A percentile compares a stretch with the other conserved stretches of the same genome.
Evolutionary conservation across 2,888 invertebrate genomes (phyloP).

Genomic region (Stictocephala bisonia): DNA sequence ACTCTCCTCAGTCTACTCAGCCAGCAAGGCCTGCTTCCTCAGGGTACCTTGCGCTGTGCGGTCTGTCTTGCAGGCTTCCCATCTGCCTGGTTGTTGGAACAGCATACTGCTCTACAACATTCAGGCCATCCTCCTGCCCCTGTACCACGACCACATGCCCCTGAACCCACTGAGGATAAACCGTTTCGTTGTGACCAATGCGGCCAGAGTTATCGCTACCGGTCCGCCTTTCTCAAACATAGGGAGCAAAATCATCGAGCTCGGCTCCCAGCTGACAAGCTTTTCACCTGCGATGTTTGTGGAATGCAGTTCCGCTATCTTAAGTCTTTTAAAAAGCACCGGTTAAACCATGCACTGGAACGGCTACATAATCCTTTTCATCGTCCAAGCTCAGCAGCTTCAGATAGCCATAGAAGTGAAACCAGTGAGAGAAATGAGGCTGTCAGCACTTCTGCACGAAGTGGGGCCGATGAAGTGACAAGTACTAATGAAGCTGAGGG

Average conservation of each 20-base stretch:
- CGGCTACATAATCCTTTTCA: conserved; percentile 72
- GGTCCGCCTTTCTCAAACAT: conserved; percentile 86
- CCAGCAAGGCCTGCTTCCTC: conserved; percentile 66
- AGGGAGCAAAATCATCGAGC: conserved; percentile 91
- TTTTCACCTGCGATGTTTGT: conserved; percentile 91
- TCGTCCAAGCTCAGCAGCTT: conserved; percentile 61
- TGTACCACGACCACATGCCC: conserved; percentile 47
- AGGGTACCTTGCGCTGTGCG: conserved; percentile 69
- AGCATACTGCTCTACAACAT: conserved; percentile 87
- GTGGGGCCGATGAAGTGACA: conserved; percentile 52
- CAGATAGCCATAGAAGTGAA: conserved; percentile 60
- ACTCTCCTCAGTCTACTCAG: conserved; percentile 63
- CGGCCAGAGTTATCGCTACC: conserved; percentile 89
- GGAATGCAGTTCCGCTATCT: conserved; percentile 93
- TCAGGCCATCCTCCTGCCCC: conserved; percentile 77
- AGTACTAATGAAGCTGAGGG: conserved; percentile 55
- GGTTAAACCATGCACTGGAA: conserved; percentile 87
- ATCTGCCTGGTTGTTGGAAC: conserved; percentile 87
- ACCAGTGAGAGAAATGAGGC: conserved; percentile 45
- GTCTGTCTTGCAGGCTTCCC: conserved; percentile 90
- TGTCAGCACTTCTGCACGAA: conserved; percentile 32
- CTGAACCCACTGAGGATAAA: conserved; percentile 74
- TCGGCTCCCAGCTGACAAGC: conserved; percentile 86
- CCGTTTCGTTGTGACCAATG: conserved; percentile 93
- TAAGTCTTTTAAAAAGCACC: conserved; percentile 90